phyloP scores from a whole-genome alignment of 1,140 invertebrate species.

The Acyrthosiphon pisum region DNA sequence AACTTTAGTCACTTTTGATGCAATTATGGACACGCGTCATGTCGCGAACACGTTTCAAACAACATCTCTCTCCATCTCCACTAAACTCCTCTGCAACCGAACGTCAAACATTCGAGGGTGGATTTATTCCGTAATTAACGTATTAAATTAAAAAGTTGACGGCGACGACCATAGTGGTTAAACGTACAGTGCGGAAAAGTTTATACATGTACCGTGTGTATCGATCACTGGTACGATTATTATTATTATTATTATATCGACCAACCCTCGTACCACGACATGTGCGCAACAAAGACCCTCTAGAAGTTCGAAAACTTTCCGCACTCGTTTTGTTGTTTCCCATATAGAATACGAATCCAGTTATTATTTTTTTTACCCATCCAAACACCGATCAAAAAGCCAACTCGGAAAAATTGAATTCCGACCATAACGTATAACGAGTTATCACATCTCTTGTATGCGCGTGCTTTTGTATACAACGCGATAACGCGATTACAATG shows the following conservation, averaged over 20 bases:
- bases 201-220: background rate
- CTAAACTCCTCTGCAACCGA: background rate
- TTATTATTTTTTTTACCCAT: background rate
- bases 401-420: background rate
- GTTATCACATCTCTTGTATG: background rate
- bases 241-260: background rate
- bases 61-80: background rate
- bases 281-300: background rate
- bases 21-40: background rate
- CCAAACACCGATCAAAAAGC: background rate
- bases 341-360: too few species aligned
- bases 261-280: background rate
- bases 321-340: background rate
- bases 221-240: background rate
- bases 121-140: constrained; percentile 37
- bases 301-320: background rate
- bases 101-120: constrained; percentile 7
- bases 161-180: background rate
- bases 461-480: background rate
- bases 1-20: constrained; percentile 28
- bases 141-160: constrained; percentile 25
- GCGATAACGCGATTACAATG: background rate
- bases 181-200: background rate
- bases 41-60: background rate
- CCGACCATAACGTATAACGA: background rate